Base-by-base conservation (phyloP, 1,140 invertebrate genomes). In the Psilanteris sp. region DNA sequence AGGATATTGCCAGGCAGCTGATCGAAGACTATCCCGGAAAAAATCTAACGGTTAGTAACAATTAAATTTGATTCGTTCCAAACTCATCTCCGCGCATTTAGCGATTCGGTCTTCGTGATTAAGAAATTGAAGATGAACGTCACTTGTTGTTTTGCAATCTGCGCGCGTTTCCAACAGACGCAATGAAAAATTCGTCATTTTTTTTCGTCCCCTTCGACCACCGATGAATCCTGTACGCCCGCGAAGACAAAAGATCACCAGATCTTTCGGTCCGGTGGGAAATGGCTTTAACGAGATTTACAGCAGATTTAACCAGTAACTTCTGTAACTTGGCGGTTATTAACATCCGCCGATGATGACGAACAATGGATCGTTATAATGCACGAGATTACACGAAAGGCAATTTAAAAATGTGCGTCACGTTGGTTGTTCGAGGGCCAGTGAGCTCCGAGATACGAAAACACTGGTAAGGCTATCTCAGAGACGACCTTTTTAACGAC, bases 1-100 rank as follows among this genome's bases (percentile, higher is more conserved):
- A 91, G 78, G 92, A 93, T 57, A 91, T 93, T 22, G 91, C 90
- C 0, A 81, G 88, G 4, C 92, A 93, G 54, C 80, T 93, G 3
- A 77, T 93, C 4, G 90, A 92, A 64, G 88, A 91, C 41, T 80
- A 85, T 8, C 92, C 92, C 1, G 92, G 91, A 36, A 89, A 82
- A 66, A 88, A 90, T 41, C 89, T 92, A 36, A 91, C 90, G 73
- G 95, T 96, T 64, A 55, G 41, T 54, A 48, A 14, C 8, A 34
- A 11, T 43, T n/a, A n/a, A n/a, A n/a, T n/a, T n/a, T n/a, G n/a
- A n/a, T n/a, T n/a, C n/a, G n/a, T n/a, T n/a, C n/a, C n/a, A n/a
- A n/a, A n/a, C n/a, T n/a, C n/a, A n/a, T n/a, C n/a, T n/a, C n/a
- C n/a, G n/a, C n/a, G n/a, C n/a, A n/a, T n/a, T n/a, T n/a, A n/a